Evolutionary conservation across 2,888 invertebrate genomes (phyloP), one percentile per base, ranked within the genome.

Genomic region (Caenorhabditis zanzibari): DNA sequence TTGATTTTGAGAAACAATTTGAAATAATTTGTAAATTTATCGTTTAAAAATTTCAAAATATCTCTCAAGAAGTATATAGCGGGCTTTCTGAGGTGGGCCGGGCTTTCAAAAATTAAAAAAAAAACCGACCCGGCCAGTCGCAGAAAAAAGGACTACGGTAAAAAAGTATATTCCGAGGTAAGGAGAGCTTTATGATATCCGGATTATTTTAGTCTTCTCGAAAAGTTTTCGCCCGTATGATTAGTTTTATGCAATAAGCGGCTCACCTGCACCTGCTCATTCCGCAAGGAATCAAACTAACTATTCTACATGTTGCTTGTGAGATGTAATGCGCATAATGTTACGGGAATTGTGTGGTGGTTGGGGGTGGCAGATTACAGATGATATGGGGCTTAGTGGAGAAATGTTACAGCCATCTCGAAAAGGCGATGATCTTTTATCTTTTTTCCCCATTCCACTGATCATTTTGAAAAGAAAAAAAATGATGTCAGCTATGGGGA

Each of bases 321-420:
- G 59, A 19, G 38, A 35, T 14, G 24, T 22, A 7, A 32, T 19
- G 12, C 22, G 26, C 22, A 19, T 22, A 10, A 22, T 38, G 5
- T 38, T 38, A 38, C 38, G 24, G n/a, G 19, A 22, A 22, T 41
- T 19, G 35, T 41, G 38, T 22, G 22, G 3, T 14, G 22, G 12
- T 22, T 24, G 61, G 41, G 41, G 61, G 61, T 35, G 61, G 41
- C 41, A 41, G 61, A 61, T 61, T 41, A 61, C 61, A 61, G 24
- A 61, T 32, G 32, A 58, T 2, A 38, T n/a, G 5, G 12, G 28
- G 35, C 59, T 59, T 59, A 35, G 59, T 38, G n/a, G n/a, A 56
- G 19, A 24, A 58, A 59, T 22, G 59, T 32, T n/a, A 58, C 58
- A 58, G 26, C 26, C 38, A 38, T n/a, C n/a, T 35, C n/a, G 35